Percentiles rank a stretch among this genome's conserved stretches.
Conservation (phyloP, 2,113 vertebrate genomes). For the Calyptomena viridis region DNA sequence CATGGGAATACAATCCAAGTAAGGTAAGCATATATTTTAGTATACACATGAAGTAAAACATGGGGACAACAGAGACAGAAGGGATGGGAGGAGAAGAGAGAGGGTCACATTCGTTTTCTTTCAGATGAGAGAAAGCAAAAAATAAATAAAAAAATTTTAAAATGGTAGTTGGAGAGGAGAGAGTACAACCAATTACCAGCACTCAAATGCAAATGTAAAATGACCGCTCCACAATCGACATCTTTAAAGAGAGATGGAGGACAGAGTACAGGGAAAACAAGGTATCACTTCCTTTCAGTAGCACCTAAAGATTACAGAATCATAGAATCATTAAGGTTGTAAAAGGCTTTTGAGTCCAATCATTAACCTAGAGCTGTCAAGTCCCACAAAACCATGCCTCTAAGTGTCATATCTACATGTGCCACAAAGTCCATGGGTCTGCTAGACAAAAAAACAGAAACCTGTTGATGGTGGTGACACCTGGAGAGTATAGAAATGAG, state of each 20-base stretch:
- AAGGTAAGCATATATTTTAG: neutral
- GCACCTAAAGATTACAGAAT: neutral
- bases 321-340: neutral
- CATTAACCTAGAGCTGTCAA: neutral
- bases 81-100: neutral
- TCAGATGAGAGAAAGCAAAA: neutral
- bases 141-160: neutral
- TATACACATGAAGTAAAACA: neutral
- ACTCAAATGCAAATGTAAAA: neutral
- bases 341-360: neutral
- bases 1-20: constrained; percentile 28
- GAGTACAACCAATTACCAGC: neutral
- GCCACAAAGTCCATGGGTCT: neutral
- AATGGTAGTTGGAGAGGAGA: neutral
- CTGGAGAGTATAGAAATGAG: neutral
- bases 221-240: neutral
- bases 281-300: neutral
- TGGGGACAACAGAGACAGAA: neutral
- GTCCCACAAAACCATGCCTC: neutral
- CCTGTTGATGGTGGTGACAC: neutral
- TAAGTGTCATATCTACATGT: neutral
- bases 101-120: neutral
- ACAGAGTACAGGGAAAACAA: neutral
- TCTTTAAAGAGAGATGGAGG: neutral
- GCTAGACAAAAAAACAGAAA: neutral